These are phyloP conservation scores for Calameuta pallipes DNA, from an alignment of 2,888 invertebrate species.

Conservation along the genomic window DNA sequence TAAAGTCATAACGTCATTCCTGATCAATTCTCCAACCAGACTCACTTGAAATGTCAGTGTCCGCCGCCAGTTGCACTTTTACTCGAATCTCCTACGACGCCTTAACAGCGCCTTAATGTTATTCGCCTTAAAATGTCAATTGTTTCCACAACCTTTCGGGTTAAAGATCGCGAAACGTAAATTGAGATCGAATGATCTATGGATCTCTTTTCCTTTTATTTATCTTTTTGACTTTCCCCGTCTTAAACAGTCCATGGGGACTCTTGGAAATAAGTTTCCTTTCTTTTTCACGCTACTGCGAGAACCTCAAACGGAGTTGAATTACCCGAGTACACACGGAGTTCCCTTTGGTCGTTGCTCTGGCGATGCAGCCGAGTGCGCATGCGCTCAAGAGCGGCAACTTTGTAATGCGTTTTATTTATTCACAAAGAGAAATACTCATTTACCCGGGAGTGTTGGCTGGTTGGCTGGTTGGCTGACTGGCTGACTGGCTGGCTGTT, in stretches of 20 bases:
- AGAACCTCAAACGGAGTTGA: neutral
- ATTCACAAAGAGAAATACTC: constrained; percentile 66
- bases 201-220: too few relatives aligned
- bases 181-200: neutral
- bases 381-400: constrained; percentile 29
- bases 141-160: neutral
- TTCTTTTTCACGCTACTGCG: neutral
- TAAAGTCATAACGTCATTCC: neutral
- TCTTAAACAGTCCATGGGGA: neutral
- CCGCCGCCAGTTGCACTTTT: neutral
- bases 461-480: neutral
- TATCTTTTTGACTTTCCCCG: too few relatives aligned
- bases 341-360: neutral
- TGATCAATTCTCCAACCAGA: neutral
- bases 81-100: too few relatives aligned
- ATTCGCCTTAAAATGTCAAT: neutral
- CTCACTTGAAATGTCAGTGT: neutral
- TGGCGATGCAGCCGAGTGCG: neutral
- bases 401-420: constrained; percentile 64
- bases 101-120: neutral
- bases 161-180: neutral
- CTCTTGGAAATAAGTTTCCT: neutral
- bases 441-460: constrained; percentile 46
- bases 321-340: neutral
- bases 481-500: neutral